Base-by-base conservation (phyloP, 2,113 vertebrate species). In the Dasyurus viverrinus region DNA sequence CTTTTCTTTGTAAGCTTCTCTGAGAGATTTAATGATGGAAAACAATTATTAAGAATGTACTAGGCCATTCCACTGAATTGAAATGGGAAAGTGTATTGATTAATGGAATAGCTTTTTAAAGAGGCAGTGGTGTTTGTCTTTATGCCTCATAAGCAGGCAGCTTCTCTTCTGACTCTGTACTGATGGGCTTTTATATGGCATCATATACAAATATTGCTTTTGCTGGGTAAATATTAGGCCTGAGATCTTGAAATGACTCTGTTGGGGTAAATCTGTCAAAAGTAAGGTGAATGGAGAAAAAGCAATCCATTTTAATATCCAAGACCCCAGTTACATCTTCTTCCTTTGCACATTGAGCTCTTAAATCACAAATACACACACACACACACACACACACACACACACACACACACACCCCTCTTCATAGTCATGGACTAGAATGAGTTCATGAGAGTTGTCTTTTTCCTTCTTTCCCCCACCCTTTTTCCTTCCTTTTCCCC, bases 201-300 rank as follows among this genome's bases (percentile, higher is more conserved):
- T 2, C 0, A 53, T 90, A 96, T 60, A 94, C 95, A 96, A 54
- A 93, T 30, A 47, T 92, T 52, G 93, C 96, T 93, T 89, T 90
- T 57, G 1, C 92, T 97, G 96, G 92, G 97, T 96, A 97, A 95
- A 96, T 94, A 96, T 97, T 96, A 96, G 95, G 54, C 90, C 53
- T 30, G 0, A 0, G 55, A 93, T 93, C 68, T 84, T 94, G 92
- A 52, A 1, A 25, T 89, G 57, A 91, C 47, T 8, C 48, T 0
- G 0, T 50, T 53, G 6, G 60, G 90, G 76, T 11, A 27, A 84
- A 25, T 91, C 84, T 94, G 10, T 96, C 93, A 42, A 47, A 10
- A 47, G 94, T 93, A 57, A 89, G 8, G 27, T 27, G 14, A 4
- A 12, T 54, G 50, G 60, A n/a, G 92, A 90, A 90, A 60, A 25